phyloP scores from a whole-genome alignment of 2,797 vertebrate species.

The Vireo griseus region DNA sequence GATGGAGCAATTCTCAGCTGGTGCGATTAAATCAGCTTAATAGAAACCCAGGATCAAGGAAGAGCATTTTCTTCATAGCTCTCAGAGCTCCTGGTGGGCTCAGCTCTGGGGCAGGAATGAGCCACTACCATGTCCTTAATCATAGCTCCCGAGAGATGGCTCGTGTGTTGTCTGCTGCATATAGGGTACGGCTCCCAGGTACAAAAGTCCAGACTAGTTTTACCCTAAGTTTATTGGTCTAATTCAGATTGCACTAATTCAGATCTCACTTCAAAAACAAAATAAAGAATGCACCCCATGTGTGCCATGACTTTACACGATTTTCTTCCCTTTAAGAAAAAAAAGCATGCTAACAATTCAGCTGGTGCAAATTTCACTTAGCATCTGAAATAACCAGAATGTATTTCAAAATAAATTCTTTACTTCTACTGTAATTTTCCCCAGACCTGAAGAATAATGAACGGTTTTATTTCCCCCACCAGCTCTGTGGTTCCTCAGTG shows the following conservation, averaged over 20 bases:
- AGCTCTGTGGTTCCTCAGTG: neutral
- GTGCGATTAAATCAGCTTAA: neutral
- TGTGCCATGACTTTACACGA: neutral
- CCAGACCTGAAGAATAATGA: conserved; percentile 21
- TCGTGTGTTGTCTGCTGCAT: neutral
- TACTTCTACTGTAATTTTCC: conserved; percentile 6
- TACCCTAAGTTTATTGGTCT: neutral
- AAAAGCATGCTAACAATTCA: neutral
- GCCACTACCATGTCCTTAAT: neutral
- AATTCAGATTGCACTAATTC: neutral
- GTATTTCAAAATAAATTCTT: conserved; percentile 11
- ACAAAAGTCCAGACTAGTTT: neutral
- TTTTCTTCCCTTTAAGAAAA: conserved; percentile 9
- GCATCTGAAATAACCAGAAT: conserved; percentile 10
- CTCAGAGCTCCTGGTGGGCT: neutral
- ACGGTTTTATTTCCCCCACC: neutral
- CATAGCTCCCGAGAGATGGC: neutral
- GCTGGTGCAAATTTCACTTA: neutral
- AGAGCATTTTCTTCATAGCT: neutral
- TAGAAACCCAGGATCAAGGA: neutral
- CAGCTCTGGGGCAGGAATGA: neutral
- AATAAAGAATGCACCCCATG: neutral
- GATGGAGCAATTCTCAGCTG: neutral
- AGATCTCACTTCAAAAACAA: neutral
- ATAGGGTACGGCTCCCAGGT: neutral